Evolutionary conservation across 2,888 invertebrate genomes (phyloP).

Genomic region (Nomada ruficornis): DNA sequence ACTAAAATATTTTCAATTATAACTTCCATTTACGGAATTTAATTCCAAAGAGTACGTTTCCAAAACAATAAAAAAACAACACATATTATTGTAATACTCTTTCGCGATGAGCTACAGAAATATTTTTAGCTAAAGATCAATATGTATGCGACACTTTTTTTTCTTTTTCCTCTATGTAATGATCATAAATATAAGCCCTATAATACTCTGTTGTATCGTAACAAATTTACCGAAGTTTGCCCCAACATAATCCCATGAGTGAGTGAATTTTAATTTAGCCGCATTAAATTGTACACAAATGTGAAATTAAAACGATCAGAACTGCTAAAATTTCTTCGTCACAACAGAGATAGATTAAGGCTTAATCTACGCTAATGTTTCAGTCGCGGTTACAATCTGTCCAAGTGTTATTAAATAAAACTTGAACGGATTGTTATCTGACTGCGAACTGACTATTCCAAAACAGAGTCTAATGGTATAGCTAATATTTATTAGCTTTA

Average conservation of each 20-base stretch:
- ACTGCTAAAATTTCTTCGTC: constrained; percentile 6
- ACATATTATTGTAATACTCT: constrained; percentile 21
- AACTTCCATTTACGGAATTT: constrained; percentile 38
- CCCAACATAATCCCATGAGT: constrained; percentile 55
- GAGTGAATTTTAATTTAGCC: constrained; percentile 9
- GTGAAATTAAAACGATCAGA: constrained; percentile 8
- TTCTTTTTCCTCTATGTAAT: not conserved
- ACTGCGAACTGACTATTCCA: constrained; percentile 13
- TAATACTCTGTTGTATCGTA: constrained; percentile 52
- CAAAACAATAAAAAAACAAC: constrained; percentile 49
- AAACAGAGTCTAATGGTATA: constrained; percentile 31
- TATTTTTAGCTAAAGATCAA: constrained; percentile 26
- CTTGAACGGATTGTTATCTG: constrained; percentile 13
- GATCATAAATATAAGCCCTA: constrained; percentile 31
- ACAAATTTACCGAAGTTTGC: constrained; percentile 59
- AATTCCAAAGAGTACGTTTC: constrained; percentile 64
- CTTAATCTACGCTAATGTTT: constrained; percentile 31
- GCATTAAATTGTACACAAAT: constrained; percentile 11
- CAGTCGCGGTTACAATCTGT: constrained; percentile 12
- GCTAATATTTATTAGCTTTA: constrained; percentile 9
- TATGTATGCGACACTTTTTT: not conserved
- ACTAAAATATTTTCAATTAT: constrained; percentile 36
- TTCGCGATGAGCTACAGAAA: constrained; percentile 36
- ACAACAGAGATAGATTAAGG: constrained; percentile 45
- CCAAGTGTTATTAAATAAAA: constrained; percentile 46